These are phyloP conservation scores for Palythoa caribaeorum DNA, from an alignment of 92 coral and sea anemone species.

Conservation along the genomic window DNA sequence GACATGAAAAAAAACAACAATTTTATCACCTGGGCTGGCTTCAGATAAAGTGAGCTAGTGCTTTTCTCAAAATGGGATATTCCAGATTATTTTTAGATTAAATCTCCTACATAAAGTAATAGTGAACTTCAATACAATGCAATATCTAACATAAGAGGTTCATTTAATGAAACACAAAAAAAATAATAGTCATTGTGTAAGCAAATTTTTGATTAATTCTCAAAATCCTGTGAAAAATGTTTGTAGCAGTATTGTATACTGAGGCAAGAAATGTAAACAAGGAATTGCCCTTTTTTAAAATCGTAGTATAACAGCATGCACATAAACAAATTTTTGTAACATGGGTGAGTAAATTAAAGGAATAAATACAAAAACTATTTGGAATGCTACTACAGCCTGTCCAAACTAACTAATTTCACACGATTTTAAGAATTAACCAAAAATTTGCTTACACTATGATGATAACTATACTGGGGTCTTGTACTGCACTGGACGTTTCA, in stretches of 20 bases:
- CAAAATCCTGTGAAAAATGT: too few species aligned
- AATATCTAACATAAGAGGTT: too few species aligned
- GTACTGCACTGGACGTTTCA: slow-evolving; percentile 9
- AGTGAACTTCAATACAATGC: not conserved
- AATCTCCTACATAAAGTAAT: not conserved
- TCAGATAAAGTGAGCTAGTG: not conserved
- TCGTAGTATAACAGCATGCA: too few species aligned
- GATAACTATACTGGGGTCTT: not conserved
- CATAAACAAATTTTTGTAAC: too few species aligned
- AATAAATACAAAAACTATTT: slow-evolving; percentile 1
- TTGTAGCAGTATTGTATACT: too few species aligned
- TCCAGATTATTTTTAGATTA: not conserved
- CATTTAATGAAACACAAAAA: too few species aligned
- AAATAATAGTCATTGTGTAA: not conserved
- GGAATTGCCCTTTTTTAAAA: too few species aligned
- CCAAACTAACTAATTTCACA: slow-evolving; percentile 13
- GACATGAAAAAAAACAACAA: not conserved
- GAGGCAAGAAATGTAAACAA: too few species aligned
- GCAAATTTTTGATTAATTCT: not conserved
- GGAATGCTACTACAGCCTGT: slow-evolving; percentile 4
- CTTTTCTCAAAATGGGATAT: not conserved
- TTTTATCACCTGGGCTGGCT: not conserved
- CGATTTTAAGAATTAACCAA: not conserved
- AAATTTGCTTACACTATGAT: not conserved
- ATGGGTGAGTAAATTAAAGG: too few species aligned